phyloP scores from a whole-genome alignment of 2,113 vertebrate species.

The Probosciger aterrimus region DNA sequence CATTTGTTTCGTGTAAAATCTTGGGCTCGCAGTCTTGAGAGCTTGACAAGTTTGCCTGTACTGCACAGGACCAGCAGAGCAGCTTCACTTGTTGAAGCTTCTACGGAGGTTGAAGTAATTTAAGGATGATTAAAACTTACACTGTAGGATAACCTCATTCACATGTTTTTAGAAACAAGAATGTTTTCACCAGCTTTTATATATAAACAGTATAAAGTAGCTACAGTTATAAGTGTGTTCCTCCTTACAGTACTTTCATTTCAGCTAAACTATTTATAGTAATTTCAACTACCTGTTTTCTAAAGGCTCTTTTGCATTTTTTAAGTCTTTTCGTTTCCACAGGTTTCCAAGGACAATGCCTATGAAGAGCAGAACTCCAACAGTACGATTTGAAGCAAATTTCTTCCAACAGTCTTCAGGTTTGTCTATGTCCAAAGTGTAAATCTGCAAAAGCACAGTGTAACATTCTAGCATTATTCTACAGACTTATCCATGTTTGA shows the following conservation, averaged over 20 bases:
- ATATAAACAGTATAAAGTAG: background rate
- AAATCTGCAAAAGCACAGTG: conserved; percentile 77
- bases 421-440: conserved; percentile 85
- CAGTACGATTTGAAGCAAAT: conserved; percentile 88
- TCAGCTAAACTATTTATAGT: background rate
- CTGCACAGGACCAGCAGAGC: background rate
- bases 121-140: background rate
- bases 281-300: background rate
- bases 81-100: background rate
- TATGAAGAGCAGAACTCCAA: conserved; percentile 85
- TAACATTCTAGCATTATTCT: background rate
- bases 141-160: background rate
- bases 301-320: conserved; percentile 3
- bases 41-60: background rate
- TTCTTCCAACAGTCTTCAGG: conserved; percentile 94
- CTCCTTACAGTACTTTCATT: background rate
- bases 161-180: background rate
- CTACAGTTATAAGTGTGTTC: background rate
- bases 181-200: background rate
- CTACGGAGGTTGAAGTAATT: background rate
- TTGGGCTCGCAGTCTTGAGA: background rate
- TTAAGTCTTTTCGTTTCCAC: conserved; percentile 75
- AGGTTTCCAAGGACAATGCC: conserved; percentile 89
- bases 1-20: background rate
- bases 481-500: background rate